phyloP scores from a whole-genome alignment of 2,797 vertebrate genomes.

The Gambelia wislizenii region DNA sequence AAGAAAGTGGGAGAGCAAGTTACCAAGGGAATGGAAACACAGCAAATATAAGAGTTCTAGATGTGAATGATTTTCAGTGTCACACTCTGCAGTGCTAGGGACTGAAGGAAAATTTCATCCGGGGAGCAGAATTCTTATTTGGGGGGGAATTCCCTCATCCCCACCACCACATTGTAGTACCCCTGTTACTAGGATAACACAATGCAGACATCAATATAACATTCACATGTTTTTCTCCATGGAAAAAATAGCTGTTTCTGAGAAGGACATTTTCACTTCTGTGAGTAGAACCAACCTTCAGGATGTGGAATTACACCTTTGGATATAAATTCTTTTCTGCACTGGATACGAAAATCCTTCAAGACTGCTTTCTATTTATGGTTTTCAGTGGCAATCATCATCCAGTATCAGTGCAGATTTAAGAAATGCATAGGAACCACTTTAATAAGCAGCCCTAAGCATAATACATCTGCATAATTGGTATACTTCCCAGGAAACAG shows the following conservation, averaged over 20 bases:
- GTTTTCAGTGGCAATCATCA: background rate
- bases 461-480: background rate
- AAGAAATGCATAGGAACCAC: conserved; percentile 5
- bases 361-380: conserved; percentile 18
- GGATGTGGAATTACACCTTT: background rate
- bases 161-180: too few species aligned
- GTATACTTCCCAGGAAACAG: conserved; percentile 25
- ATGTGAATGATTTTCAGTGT: too few species aligned
- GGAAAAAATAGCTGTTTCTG: background rate
- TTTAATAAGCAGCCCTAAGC: conserved; percentile 52
- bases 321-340: background rate
- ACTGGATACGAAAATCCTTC: background rate
- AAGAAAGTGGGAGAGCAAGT: too few species aligned
- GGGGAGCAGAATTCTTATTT: too few species aligned
- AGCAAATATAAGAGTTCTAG: too few species aligned
- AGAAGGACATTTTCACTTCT: background rate
- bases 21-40: too few species aligned
- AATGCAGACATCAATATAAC: background rate
- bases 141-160: too few species aligned
- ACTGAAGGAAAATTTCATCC: too few species aligned
- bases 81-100: too few species aligned
- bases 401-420: background rate
- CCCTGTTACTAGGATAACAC: too few species aligned
- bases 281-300: background rate
- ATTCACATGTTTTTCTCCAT: background rate